A percentile compares a stretch with the other conserved stretches of the same genome.
Conservation (phyloP, 2,888 invertebrate genomes). For the Stratiomys singularior region DNA sequence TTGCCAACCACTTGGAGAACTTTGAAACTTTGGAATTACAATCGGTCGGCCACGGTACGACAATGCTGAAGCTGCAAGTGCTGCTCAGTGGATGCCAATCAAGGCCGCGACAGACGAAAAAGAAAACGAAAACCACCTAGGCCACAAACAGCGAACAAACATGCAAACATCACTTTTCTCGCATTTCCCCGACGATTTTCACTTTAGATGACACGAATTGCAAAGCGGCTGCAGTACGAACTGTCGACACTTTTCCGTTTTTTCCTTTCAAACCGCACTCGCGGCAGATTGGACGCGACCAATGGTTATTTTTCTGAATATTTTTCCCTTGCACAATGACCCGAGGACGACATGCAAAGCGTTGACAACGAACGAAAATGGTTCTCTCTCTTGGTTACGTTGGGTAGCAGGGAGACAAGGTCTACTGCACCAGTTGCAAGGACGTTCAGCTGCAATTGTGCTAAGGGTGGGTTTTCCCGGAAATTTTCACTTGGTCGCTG, state of each 20-base stretch:
- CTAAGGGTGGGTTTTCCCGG: neutral
- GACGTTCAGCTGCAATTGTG: neutral
- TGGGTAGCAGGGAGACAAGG: neutral
- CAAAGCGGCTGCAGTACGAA: neutral
- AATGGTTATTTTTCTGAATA: neutral
- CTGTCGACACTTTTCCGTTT: constrained; percentile 7
- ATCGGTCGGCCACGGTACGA: neutral
- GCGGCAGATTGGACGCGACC: neutral
- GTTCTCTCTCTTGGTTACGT: no score
- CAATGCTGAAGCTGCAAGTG: neutral
- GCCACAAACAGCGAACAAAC: neutral
- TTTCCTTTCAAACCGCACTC: neutral
- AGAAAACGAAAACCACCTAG: constrained; percentile 16
- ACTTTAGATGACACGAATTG: constrained; percentile 24
- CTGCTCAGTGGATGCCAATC: constrained; percentile 15
- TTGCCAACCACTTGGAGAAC: neutral
- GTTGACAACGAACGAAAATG: no score
- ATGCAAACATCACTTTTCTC: constrained; percentile 19
- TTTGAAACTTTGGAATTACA: neutral
- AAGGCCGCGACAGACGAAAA: constrained; percentile 23
- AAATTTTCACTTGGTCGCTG: neutral
- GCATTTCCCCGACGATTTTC: constrained; percentile 38
- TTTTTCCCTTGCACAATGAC: neutral
- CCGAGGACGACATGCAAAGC: neutral
- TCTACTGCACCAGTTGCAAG: neutral